Conservation (phyloP, 2,888 invertebrate genomes). For the Patella pellucida region DNA sequence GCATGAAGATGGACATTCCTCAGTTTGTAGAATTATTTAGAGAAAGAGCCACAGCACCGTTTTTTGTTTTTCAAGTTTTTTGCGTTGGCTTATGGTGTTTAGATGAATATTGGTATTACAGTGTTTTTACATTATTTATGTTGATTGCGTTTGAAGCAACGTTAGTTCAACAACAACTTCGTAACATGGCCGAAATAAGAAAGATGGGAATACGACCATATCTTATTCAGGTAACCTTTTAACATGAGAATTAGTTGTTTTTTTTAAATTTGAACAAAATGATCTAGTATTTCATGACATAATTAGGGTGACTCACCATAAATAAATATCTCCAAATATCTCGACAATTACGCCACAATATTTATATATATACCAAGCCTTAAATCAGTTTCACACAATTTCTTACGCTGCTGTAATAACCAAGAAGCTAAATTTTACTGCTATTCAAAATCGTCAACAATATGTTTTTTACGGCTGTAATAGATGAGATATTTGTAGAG, state of each 20-base stretch:
- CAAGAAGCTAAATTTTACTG: too few relatives aligned
- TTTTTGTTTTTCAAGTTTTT: conserved; percentile 96
- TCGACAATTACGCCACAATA: too few relatives aligned
- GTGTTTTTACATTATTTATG: conserved; percentile 95
- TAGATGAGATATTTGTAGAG: too few relatives aligned
- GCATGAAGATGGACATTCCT: conserved; percentile 88
- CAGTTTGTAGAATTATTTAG: conserved; percentile 96
- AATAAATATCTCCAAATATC: too few relatives aligned
- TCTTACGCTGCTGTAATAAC: too few relatives aligned
- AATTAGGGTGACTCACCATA: too few relatives aligned
- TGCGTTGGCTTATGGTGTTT: conserved; percentile 99
- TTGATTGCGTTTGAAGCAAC: conserved; percentile 97
- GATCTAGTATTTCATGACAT: too few relatives aligned
- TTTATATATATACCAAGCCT: too few relatives aligned
- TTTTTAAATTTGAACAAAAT: background rate
- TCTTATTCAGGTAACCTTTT: conserved; percentile 77
- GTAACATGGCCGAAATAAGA: conserved; percentile 98
- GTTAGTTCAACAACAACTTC: conserved; percentile 95
- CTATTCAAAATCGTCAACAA: too few relatives aligned
- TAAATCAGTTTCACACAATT: too few relatives aligned
- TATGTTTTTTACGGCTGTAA: too few relatives aligned
- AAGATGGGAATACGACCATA: conserved; percentile 99
- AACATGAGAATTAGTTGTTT: background rate
- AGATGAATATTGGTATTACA: conserved; percentile 98
- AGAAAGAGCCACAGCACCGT: conserved; percentile 98